Evolutionary conservation across 2,797 vertebrate species (phyloP).

Genomic region (Phrynocephalus forsythii): DNA sequence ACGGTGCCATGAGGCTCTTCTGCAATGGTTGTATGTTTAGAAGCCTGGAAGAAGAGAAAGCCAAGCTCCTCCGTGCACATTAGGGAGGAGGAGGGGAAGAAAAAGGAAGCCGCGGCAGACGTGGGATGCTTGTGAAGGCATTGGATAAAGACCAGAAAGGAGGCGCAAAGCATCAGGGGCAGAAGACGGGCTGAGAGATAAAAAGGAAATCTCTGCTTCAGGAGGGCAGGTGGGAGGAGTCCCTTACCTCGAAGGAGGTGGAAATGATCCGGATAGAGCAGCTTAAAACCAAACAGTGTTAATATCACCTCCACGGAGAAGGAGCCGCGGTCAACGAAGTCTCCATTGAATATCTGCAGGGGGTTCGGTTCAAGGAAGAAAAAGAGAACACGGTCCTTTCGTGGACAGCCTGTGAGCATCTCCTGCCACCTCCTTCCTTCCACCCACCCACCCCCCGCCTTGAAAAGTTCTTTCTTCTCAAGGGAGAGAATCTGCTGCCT

Average conservation of each 20-base stretch:
- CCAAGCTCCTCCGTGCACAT: too few relatives aligned
- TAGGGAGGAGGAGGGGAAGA: too few relatives aligned
- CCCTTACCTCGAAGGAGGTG: conserved; percentile 89
- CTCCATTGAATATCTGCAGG: conserved; percentile 92
- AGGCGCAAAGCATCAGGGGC: background rate
- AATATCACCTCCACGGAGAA: conserved; percentile 96
- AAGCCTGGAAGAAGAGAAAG: too few relatives aligned
- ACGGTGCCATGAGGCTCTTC: too few relatives aligned
- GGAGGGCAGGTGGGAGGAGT: too few relatives aligned
- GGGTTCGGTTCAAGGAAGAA: conserved; percentile 50
- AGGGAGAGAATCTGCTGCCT: too few relatives aligned
- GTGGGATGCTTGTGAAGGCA: too few relatives aligned
- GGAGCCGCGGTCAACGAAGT: conserved; percentile 95
- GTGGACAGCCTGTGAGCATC: too few relatives aligned
- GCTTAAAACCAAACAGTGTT: conserved; percentile 95
- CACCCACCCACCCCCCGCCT: background rate
- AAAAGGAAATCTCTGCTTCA: fast-evolving
- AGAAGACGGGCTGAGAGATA: background rate
- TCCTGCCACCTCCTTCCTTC: fast-evolving
- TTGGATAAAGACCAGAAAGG: too few relatives aligned
- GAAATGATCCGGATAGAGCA: conserved; percentile 92
- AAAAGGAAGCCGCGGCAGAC: too few relatives aligned
- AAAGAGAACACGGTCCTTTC: background rate
- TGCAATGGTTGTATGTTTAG: too few relatives aligned
- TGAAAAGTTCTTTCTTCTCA: background rate